phyloP scores from a whole-genome alignment of 2,797 vertebrate species.

The Rhinatrema bivittatum region DNA sequence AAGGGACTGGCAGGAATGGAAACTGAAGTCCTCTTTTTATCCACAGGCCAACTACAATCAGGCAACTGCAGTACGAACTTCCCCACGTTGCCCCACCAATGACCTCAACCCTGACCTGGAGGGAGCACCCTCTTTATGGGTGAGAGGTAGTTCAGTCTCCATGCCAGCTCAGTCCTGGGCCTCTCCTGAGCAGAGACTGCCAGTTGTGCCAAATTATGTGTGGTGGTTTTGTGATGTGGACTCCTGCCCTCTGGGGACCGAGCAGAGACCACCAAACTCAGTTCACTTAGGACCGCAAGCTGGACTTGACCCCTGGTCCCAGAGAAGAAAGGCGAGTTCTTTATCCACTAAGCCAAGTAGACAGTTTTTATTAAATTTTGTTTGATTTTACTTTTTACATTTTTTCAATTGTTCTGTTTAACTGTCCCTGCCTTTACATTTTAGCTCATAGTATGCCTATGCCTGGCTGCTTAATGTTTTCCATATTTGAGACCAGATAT shows the following conservation, averaged over 20 bases:
- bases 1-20: constrained; percentile 10
- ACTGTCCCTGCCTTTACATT: no score
- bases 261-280: constrained; percentile 20
- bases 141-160: constrained; percentile 12
- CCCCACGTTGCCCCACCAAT: constrained; percentile 7
- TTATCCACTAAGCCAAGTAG: constrained; percentile 9
- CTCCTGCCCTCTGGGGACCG: constrained; percentile 18
- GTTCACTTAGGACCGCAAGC: constrained; percentile 21
- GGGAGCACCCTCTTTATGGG: constrained; percentile 4
- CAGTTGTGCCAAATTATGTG: constrained; percentile 17
- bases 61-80: constrained; percentile 12
- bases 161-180: constrained; percentile 18
- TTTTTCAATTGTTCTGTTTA: no score
- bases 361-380: no score
- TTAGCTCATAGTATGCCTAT: no score
- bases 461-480: no score
- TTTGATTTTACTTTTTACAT: no score
- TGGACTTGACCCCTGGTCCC: constrained; percentile 18
- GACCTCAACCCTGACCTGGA: constrained; percentile 15
- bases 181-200: constrained; percentile 13
- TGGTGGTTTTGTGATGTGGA: constrained; percentile 21
- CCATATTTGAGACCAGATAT: no score
- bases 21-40: constrained; percentile 23
- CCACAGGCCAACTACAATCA: constrained; percentile 11
- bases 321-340: constrained; percentile 25